Evolutionary conservation across 2,797 vertebrate species (phyloP).

Genomic region (Phrynocephalus forsythii): DNA sequence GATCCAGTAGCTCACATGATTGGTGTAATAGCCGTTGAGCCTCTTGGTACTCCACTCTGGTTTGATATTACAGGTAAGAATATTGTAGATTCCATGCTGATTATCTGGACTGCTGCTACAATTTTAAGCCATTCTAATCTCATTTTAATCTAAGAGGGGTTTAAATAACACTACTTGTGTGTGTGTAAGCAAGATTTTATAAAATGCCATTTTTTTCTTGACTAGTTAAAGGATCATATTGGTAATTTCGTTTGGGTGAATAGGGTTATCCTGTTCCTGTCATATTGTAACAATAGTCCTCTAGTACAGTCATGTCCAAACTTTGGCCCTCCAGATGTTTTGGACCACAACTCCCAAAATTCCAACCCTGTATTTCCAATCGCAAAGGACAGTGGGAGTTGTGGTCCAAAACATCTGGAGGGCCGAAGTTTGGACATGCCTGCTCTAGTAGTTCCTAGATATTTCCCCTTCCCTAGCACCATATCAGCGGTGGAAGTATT

Average conservation of each 20-base stretch:
- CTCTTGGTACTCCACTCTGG: slow-evolving; percentile 88
- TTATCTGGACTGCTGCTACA: slow-evolving; percentile 27
- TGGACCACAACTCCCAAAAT: too few relatives aligned
- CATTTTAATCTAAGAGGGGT: neutral
- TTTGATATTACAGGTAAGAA: slow-evolving; percentile 97
- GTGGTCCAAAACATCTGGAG: too few relatives aligned
- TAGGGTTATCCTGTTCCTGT: neutral
- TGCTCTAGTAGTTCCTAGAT: neutral
- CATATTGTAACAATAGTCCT: neutral
- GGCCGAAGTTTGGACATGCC: too few relatives aligned
- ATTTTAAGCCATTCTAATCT: neutral
- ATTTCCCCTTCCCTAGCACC: neutral
- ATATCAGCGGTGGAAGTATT: neutral
- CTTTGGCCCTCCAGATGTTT: too few relatives aligned
- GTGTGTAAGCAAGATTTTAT: neutral
- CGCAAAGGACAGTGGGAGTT: too few relatives aligned
- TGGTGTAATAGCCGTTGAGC: slow-evolving; percentile 91
- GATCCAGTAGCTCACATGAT: slow-evolving; percentile 98
- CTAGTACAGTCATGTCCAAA: too few relatives aligned
- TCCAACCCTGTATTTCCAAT: too few relatives aligned
- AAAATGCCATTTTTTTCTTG: neutral
- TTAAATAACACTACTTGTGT: neutral
- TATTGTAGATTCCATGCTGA: slow-evolving; percentile 28
- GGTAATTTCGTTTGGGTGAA: too few relatives aligned
- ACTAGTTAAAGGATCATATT: neutral